phyloP scores from a whole-genome alignment of 2,888 invertebrate species.

The Eilema sororculum region DNA sequence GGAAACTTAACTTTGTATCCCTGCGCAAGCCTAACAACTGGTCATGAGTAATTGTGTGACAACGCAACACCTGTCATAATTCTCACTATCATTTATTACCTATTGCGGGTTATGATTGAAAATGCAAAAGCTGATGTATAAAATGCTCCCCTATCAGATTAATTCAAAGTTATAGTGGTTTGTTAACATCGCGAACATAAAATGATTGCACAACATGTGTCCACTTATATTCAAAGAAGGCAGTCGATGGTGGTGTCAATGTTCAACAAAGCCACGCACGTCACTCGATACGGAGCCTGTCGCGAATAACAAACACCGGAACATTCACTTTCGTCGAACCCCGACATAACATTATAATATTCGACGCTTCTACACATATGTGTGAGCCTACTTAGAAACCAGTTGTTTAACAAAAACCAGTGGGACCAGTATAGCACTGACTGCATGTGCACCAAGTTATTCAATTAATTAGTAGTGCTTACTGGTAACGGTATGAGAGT shows the following conservation, averaged over 20 bases:
- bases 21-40: not conserved
- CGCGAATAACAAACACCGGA: slow-evolving; percentile 81
- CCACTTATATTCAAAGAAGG: slow-evolving; percentile 49
- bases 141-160: slow-evolving; percentile 17
- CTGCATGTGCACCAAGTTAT: slow-evolving; percentile 38
- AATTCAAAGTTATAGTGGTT: slow-evolving; percentile 13
- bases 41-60: not conserved
- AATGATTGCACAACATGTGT: slow-evolving; percentile 54
- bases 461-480: slow-evolving; percentile 41
- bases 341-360: slow-evolving; percentile 69
- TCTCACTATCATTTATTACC: not conserved
- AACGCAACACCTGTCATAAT: not conserved
- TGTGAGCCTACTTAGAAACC: slow-evolving; percentile 48
- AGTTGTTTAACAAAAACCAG: slow-evolving; percentile 41
- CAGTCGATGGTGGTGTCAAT: slow-evolving; percentile 52
- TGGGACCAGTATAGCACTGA: slow-evolving; percentile 52
- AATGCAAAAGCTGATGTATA: not conserved
- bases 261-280: slow-evolving; percentile 70
- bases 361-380: slow-evolving; percentile 51
- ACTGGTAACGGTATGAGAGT: slow-evolving; percentile 13
- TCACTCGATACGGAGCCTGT: slow-evolving; percentile 64
- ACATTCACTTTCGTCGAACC: slow-evolving; percentile 82
- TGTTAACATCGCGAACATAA: slow-evolving; percentile 37
- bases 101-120: not conserved
- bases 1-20: not conserved